These are phyloP conservation scores for Mercenaria mercenaria DNA, from an alignment of 1,140 invertebrate genomes.

Conservation along the genomic window DNA sequence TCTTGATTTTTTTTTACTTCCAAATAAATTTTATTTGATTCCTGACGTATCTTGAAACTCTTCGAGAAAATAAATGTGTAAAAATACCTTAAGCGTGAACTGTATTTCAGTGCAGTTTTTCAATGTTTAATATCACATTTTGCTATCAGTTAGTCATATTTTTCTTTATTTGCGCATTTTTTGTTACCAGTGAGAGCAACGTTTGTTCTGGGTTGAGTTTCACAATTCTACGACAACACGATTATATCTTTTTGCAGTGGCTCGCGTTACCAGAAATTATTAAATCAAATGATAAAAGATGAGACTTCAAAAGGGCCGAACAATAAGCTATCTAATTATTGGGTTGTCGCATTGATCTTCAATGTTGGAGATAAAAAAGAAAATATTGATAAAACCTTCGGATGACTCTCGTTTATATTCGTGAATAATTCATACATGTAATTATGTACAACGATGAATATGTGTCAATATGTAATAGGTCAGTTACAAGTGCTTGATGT, in stretches of 20 bases:
- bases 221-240: background rate
- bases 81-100: too few relatives aligned
- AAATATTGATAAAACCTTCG: background rate
- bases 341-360: background rate
- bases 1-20: too few relatives aligned
- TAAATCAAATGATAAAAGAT: slow-evolving; percentile 28
- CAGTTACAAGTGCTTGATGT: background rate
- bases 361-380: background rate
- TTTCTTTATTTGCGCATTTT: background rate
- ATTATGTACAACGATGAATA: background rate
- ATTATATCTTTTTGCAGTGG: slow-evolving; percentile 27
- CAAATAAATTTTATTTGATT: too few relatives aligned
- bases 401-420: background rate
- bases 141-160: slow-evolving; percentile 31
- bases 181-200: background rate
- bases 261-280: slow-evolving; percentile 39
- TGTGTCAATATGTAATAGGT: background rate
- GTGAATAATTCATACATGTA: background rate
- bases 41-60: too few relatives aligned
- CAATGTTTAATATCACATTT: too few relatives aligned
- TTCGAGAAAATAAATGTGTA: too few relatives aligned
- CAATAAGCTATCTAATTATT: slow-evolving; percentile 33
- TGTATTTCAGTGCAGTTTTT: too few relatives aligned
- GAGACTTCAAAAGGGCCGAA: slow-evolving; percentile 48
- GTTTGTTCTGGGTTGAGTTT: slow-evolving; percentile 19